Evolutionary conservation across 1,140 invertebrate genomes (phyloP), one percentile per base, ranked within the genome.

Genomic region (Drosophila insularis): DNA sequence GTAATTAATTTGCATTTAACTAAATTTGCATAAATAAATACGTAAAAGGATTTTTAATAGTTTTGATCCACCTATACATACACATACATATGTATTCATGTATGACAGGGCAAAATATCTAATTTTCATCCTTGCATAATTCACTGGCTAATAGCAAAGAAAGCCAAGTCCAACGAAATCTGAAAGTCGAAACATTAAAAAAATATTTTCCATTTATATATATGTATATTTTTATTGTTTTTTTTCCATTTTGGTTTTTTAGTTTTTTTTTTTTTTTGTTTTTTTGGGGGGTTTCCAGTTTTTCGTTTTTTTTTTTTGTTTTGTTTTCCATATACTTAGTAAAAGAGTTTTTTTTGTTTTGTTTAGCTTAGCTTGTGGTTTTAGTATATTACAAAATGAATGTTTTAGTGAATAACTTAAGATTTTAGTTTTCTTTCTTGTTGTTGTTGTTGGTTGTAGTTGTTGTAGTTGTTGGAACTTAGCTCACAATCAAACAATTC

Each of bases 1-100:
- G 77, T 74, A 87, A 87, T 87, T 89, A 89, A 89, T 87, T 89
- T 74, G 80, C 84, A 89, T 87, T 84, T 78, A 87, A 89, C 76
- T 80, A 89, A 89, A 89, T 89, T 89, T 89, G 84, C 84, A 89
- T 89, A 89, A 84, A 89, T 89, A 89, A 89, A 89, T 89, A 71
- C 84, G 67, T 14, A 61, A 68, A 50, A 74, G 60, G 69, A 80
- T 71, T 89, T 78, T 71, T 50, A 67, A 67, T 67, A 63, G 65
- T 35, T 75, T 35, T 76, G 71, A 80, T 78, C 71, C 35, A 71
- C 37, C 53, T 37, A 63, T 43, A 53, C 61, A 61, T 14, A 54
- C 19, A 56, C 13, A 14, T 37, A 14, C 39, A 17, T 35, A 6
- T n/a, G n/a, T 39, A 4, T 37, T 0, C 35, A 37, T 37, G 19